A percentile compares a stretch with the other conserved stretches of the same genome.
Evolutionary conservation across 1,140 invertebrate genomes (phyloP).

Genomic region (Nasonia giraulti): DNA sequence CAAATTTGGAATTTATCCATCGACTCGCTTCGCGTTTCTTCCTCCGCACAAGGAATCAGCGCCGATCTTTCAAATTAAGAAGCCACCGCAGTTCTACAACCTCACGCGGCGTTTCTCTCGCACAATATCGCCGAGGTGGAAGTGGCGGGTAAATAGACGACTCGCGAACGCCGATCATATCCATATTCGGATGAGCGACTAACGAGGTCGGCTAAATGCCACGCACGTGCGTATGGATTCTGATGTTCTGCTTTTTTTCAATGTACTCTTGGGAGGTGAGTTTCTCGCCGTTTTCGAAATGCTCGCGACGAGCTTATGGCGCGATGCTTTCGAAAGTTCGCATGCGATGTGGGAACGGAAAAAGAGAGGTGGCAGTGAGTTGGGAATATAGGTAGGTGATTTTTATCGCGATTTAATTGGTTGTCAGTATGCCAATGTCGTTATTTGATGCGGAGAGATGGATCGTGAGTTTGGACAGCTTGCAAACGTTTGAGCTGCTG

Average conservation of each 20-base stretch:
- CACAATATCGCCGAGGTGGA: background rate
- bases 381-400: background rate
- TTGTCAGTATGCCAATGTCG: background rate
- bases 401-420: background rate
- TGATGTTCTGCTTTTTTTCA: background rate
- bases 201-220: slow-evolving; percentile 31
- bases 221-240: background rate
- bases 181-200: slow-evolving; percentile 13
- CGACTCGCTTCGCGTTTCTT: background rate
- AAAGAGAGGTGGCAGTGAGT: background rate
- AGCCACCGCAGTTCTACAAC: background rate
- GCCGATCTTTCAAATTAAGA: background rate
- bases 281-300: slow-evolving; percentile 26
- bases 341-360: background rate
- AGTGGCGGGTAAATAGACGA: background rate
- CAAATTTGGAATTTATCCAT: background rate
- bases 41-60: background rate
- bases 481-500: too few species aligned
- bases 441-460: background rate
- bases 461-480: too few species aligned
- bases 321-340: slow-evolving; percentile 3
- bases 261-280: background rate
- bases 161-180: background rate
- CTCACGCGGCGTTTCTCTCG: background rate
- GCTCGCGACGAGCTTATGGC: background rate